A percentile compares a stretch with the other conserved stretches of the same genome.
Conservation (phyloP, 2,888 invertebrate genomes). For the Platycnemis pennipes region DNA sequence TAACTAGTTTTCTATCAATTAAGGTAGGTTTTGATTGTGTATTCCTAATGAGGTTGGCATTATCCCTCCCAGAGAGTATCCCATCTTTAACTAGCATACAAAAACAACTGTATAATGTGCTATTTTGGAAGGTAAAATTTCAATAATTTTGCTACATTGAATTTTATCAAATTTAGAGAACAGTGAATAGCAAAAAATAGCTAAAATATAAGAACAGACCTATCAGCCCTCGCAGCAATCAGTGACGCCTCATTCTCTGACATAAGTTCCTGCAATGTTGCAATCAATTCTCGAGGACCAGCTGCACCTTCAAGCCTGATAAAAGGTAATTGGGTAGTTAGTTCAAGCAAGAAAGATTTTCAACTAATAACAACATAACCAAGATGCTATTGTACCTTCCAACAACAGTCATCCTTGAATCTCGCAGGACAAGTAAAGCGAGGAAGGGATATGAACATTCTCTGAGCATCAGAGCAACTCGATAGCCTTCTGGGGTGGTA, state of each 20-base stretch:
- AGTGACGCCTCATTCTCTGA: conserved; percentile 93
- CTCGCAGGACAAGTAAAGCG: conserved; percentile 93
- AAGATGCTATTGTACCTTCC: conserved; percentile 79
- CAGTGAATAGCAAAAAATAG: too few relatives aligned
- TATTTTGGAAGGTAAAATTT: too few relatives aligned
- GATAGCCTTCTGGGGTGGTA: conserved; percentile 93
- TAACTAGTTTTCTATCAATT: too few relatives aligned
- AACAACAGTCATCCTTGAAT: conserved; percentile 96
- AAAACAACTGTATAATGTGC: too few relatives aligned
- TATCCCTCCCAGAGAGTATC: too few relatives aligned
- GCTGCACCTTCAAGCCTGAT: conserved; percentile 92
- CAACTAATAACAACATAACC: neutral
- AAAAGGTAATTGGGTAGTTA: conserved; percentile 56
- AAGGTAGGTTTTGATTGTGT: too few relatives aligned
- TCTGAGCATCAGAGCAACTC: conserved; percentile 93
- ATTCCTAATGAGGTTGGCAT: too few relatives aligned
- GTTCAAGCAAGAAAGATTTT: neutral
- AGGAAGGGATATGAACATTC: conserved; percentile 92
- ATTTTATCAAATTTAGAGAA: too few relatives aligned
- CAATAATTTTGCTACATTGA: too few relatives aligned
- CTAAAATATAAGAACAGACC: conserved; percentile 80
- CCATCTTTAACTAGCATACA: too few relatives aligned
- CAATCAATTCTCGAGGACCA: conserved; percentile 85
- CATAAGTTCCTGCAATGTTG: conserved; percentile 88
- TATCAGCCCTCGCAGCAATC: conserved; percentile 92